Base-by-base conservation (phyloP, 2,113 vertebrate genomes). In the Callorhinus ursinus region DNA sequence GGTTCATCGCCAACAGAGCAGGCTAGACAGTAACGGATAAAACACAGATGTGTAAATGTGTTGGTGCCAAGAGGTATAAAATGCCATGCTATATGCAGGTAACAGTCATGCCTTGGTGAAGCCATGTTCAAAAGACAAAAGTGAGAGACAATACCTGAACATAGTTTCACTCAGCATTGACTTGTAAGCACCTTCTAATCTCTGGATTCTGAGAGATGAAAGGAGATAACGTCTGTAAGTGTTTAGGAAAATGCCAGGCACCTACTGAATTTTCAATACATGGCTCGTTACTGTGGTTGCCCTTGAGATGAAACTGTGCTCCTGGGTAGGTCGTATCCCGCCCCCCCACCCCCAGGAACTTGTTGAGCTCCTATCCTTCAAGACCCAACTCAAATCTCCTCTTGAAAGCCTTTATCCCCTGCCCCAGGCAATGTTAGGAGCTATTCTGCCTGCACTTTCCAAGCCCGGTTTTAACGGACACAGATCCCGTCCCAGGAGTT, bases 141-240 rank as follows among this genome's bases (percentile, higher is more conserved):
- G 24, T 94, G 61, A 77, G n/a, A 10, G 9, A 46, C 96, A 83
- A 86, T 55, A 18, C n/a, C 57, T 77, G 90, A 96, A 91, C 72
- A 77, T 2, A 69, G 16, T 46, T 77, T 12, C 65, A 82, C 28
- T 63, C 63, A 39, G 19, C 33, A 24, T 42, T 49, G 63, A 53
- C 9, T 67, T 49, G 14, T 2, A 10, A 92, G 14, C 18, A 88
- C 51, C 49, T 90, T 80, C 71, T 42, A 28, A 16, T 11, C 72
- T 55, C 7, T 1, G 4, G 46, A 61, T 26, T 53, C 67, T 63
- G 57, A 39, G 9, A 55, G 22, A 69, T 69, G 65, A 72, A 28
- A 72, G 46, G 8, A 80, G 53, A 87, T 51, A 4, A 63, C 10
- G 2, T 39, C 77, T 65, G 12, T 42, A 76, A 11, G 31, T 67